Percentiles rank a stretch among this genome's conserved stretches.
phyloP scores from a whole-genome alignment of 2,113 vertebrate genomes.

The Trogon surrucura region DNA sequence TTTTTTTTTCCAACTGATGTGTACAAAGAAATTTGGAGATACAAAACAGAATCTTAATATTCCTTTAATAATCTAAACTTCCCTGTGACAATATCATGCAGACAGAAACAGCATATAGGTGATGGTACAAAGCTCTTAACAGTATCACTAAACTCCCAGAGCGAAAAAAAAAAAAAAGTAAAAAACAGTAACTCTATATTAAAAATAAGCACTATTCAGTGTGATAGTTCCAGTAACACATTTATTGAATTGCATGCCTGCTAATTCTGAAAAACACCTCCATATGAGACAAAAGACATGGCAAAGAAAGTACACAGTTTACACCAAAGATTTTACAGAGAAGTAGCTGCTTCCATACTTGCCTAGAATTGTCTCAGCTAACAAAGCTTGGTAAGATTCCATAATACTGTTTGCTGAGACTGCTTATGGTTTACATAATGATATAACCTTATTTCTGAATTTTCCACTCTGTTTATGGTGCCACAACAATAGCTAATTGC shows the following conservation, averaged over 20 bases:
- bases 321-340: neutral
- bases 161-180: neutral
- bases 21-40: neutral
- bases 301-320: neutral
- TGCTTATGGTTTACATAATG: neutral
- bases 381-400: neutral
- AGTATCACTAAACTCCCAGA: neutral
- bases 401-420: neutral
- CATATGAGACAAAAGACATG: neutral
- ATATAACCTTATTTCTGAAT: neutral
- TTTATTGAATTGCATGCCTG: neutral
- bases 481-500: neutral
- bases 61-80: conserved; percentile 11
- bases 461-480: neutral
- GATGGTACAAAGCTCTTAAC: neutral
- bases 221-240: neutral
- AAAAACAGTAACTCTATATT: neutral
- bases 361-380: neutral
- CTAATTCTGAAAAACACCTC: conserved; percentile 24
- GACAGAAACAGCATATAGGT: neutral
- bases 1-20: neutral
- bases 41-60: neutral
- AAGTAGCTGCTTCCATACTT: neutral
- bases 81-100: neutral
- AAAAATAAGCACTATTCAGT: neutral